Base-by-base conservation (phyloP, 2,888 invertebrate genomes). In the Sylvicola cinctus region DNA sequence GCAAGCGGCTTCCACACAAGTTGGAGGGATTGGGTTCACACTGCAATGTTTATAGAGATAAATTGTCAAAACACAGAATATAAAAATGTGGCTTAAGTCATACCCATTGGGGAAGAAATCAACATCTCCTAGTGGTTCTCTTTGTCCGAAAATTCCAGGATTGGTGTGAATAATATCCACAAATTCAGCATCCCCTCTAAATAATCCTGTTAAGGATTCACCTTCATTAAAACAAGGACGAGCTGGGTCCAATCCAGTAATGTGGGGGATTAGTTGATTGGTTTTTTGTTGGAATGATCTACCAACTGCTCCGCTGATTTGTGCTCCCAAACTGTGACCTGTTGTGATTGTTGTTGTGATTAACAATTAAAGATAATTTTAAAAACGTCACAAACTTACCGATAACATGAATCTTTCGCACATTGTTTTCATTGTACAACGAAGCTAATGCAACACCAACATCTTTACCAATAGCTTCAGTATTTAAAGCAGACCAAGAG, bases 401-500 rank as follows among this genome's bases (percentile, higher is more conserved):
- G 23, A 41, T 39, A 8, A 41, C n/a, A 30, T 41, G 41, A 16
- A 41, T 36, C 25, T 38, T 36, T 29, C 38, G 29, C 1, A 41
- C 4, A 20, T 34, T 35, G 17, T 29, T 33, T 4, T 6, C 15
- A n/a, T 33, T 32, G 7, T 23, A 20, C 2, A 39, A 23, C 12
- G 34, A 25, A 3, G 26, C 28, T 13, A 42, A 20, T 2, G 36
- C 38, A 5, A 23, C 16, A 3, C 38, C 39, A 14, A 41, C 20
- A 3, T 33, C 25, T 17, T 27, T 31, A 11, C 40, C 41, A 23
- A 41, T 15, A 29, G 33, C 32, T 32, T 36, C 33, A 3, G 39
- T 39, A 31, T 43, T 37, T 12, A 43, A 40, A 10, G 41, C 36
- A 8, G 34, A 34, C 41, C 41, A 43, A 7, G 37, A 17, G 28